Percentiles rank a stretch among this genome's conserved stretches.
Evolutionary conservation across 2,113 vertebrate species (phyloP).

Genomic region (Egretta garzetta): DNA sequence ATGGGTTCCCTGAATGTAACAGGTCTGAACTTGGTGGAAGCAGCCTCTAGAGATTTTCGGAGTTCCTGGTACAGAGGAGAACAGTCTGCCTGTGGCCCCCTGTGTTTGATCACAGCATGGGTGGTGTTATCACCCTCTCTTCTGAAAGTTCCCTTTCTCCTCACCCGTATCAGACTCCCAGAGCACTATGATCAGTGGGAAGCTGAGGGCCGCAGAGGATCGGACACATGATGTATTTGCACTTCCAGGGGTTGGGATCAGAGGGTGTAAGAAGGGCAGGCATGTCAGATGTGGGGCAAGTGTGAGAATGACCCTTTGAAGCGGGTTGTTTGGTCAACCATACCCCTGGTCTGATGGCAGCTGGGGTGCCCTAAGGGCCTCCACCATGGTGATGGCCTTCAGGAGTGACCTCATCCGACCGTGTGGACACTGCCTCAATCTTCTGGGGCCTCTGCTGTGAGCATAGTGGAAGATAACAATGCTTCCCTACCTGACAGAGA

Average conservation of each 20-base stretch:
- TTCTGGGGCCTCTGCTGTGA: not conserved
- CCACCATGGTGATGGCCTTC: not conserved
- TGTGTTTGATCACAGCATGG: not conserved
- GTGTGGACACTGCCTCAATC: not conserved
- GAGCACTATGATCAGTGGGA: not conserved
- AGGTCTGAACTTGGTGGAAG: not conserved
- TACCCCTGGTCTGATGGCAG: not conserved
- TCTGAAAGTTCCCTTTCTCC: not conserved
- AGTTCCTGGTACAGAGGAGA: not conserved
- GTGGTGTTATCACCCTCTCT: not conserved
- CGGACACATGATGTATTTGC: fast-evolving
- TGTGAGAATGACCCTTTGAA: not conserved
- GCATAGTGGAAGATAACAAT: not conserved
- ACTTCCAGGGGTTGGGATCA: not conserved
- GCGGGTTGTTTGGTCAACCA: not conserved
- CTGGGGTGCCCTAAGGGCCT: not conserved
- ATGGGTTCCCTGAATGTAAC: not conserved
- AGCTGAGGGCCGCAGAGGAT: not conserved
- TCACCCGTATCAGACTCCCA: not conserved
- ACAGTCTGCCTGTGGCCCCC: not conserved
- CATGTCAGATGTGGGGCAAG: not conserved
- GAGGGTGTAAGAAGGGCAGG: not conserved
- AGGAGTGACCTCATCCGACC: not conserved
- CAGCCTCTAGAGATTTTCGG: not conserved
- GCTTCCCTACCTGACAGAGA: not conserved